Percentiles rank a stretch among this genome's conserved stretches.
Evolutionary conservation across 2,113 vertebrate species (phyloP).

Genomic region (Taxidea taxus): DNA sequence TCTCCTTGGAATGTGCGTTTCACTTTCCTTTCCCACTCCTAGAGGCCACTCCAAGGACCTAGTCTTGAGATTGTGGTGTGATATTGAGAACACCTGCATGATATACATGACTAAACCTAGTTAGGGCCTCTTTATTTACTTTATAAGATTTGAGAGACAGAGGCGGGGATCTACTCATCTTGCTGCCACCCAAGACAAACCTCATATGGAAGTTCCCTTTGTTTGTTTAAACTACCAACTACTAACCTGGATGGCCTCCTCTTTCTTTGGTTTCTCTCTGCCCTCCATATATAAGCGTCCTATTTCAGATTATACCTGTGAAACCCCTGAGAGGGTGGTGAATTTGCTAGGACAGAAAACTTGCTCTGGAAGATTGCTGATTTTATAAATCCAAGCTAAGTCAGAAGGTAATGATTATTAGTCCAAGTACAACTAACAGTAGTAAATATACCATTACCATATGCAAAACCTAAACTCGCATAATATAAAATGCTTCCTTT

Average conservation of each 20-base stretch:
- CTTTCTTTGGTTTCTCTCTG: neutral
- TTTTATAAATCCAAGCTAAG: neutral
- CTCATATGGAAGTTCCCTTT: neutral
- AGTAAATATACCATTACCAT: neutral
- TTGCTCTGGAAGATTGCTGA: neutral
- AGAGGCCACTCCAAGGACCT: neutral
- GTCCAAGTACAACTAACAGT: neutral
- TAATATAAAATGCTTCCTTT: neutral
- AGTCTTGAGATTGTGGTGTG: neutral
- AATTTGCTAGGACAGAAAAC: neutral
- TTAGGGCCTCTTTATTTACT: neutral
- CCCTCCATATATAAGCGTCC: neutral
- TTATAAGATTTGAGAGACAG: neutral
- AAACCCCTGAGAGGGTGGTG: neutral
- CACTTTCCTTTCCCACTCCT: neutral
- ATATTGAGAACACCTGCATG: neutral
- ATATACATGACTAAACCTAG: neutral
- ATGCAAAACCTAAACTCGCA: neutral
- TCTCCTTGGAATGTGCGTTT: neutral
- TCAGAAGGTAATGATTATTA: neutral
- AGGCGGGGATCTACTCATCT: neutral
- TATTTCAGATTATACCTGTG: neutral
- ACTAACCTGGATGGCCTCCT: neutral
- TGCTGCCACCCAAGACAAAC: neutral
- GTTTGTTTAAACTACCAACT: neutral